Evolutionary conservation across 2,797 vertebrate genomes (phyloP).

Genomic region (Halcyon smyrnensis): DNA sequence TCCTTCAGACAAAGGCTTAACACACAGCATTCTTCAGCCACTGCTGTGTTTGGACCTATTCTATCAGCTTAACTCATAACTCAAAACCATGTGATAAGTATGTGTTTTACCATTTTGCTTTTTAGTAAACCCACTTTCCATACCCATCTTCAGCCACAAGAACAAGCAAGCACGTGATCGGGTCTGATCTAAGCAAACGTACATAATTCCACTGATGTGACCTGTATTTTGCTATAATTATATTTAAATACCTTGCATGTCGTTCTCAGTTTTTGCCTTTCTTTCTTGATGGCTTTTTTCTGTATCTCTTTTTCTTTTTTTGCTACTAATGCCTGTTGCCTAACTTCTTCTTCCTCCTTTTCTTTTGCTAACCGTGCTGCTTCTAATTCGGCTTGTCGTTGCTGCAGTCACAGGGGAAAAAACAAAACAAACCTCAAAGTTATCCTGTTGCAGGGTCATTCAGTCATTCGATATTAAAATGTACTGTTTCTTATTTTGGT

Average conservation of each 20-base stretch:
- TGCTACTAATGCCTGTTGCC: slow-evolving; percentile 87
- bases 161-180: background rate
- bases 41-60: background rate
- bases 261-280: slow-evolving; percentile 95
- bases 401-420: slow-evolving; percentile 77
- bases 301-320: slow-evolving; percentile 99
- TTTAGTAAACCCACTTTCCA: background rate
- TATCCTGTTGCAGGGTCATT: background rate
- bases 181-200: background rate
- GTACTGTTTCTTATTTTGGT: background rate
- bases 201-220: background rate
- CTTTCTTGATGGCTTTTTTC: slow-evolving; percentile 98
- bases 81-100: background rate
- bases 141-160: background rate
- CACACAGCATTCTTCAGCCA: background rate
- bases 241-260: slow-evolving; percentile 89
- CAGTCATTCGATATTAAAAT: background rate
- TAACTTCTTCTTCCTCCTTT: slow-evolving; percentile 94
- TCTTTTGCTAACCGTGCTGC: slow-evolving; percentile 89
- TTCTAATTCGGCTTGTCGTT: slow-evolving; percentile 91
- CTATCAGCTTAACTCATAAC: background rate
- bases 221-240: background rate
- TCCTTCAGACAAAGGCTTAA: slow-evolving; percentile 29
- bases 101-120: background rate
- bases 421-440: background rate